These are phyloP conservation scores for Artibeus jamaicensis DNA, from an alignment of 2,797 vertebrate genomes.

Conservation along the genomic window DNA sequence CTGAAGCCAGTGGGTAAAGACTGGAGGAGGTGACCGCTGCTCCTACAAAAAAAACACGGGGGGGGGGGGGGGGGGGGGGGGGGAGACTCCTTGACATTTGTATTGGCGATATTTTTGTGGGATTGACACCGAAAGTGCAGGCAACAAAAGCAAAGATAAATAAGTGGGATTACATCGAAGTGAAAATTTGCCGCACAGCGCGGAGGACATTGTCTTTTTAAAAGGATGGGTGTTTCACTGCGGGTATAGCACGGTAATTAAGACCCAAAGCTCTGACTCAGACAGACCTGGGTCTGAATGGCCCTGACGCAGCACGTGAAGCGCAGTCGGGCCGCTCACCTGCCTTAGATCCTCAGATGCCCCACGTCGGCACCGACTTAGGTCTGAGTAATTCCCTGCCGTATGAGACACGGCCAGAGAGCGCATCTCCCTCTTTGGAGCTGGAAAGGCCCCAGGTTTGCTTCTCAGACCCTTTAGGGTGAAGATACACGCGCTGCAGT, in stretches of 20 bases:
- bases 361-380: background rate
- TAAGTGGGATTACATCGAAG: background rate
- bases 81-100: background rate
- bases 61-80: too few species aligned
- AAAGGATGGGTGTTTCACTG: background rate
- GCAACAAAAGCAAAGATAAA: background rate
- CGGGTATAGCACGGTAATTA: background rate
- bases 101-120: background rate
- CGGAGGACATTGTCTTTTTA: background rate
- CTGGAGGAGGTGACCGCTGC: background rate
- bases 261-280: background rate
- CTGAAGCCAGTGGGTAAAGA: background rate
- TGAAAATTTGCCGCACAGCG: background rate
- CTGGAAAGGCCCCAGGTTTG: background rate
- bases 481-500: background rate
- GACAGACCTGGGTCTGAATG: background rate
- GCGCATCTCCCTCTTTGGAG: background rate
- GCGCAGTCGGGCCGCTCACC: background rate
- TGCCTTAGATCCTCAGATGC: background rate
- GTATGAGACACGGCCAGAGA: background rate
- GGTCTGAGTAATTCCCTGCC: background rate
- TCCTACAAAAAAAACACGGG: background rate
- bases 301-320: background rate
- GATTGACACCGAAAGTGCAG: background rate
- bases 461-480: background rate